Evolutionary conservation across 2,888 invertebrate species (phyloP).

Genomic region (Caenorhabditis sp.): DNA sequence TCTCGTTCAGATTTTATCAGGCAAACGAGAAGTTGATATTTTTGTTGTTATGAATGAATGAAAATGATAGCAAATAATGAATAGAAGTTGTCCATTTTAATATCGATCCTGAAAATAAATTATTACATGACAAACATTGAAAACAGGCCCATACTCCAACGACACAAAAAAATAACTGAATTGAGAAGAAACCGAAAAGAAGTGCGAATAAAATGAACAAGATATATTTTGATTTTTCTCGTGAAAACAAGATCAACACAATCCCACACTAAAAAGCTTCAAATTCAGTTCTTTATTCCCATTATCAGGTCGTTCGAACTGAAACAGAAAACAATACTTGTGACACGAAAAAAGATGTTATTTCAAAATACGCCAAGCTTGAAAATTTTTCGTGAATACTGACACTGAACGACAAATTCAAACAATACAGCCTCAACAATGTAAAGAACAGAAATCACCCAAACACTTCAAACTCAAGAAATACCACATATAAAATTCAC

Average conservation of each 20-base stretch:
- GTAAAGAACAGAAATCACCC: background rate
- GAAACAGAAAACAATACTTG: too few relatives aligned
- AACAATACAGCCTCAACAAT: too few relatives aligned
- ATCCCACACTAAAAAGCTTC: too few relatives aligned
- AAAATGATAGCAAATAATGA: constrained; percentile 1
- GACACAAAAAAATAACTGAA: background rate
- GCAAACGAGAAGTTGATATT: background rate
- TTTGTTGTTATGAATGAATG: background rate
- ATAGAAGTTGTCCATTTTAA: constrained; percentile 3
- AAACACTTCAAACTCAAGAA: background rate
- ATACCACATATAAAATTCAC: constrained; percentile 5
- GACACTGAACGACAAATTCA: background rate
- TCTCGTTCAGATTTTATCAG: background rate
- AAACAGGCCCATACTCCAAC: background rate
- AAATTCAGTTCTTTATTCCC: too few relatives aligned
- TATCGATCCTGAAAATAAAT: constrained; percentile 15
- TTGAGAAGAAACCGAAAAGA: background rate
- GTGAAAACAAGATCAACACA: too few relatives aligned
- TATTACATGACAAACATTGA: background rate
- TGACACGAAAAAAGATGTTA: too few relatives aligned
- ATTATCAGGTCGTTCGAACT: too few relatives aligned
- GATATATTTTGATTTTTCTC: too few relatives aligned
- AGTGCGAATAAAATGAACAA: too few relatives aligned
- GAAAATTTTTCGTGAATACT: too few relatives aligned
- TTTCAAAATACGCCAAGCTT: too few relatives aligned